These are phyloP conservation scores for Cheilosia variabilis DNA, from an alignment of 2,888 invertebrate genomes.

Conservation along the genomic window DNA sequence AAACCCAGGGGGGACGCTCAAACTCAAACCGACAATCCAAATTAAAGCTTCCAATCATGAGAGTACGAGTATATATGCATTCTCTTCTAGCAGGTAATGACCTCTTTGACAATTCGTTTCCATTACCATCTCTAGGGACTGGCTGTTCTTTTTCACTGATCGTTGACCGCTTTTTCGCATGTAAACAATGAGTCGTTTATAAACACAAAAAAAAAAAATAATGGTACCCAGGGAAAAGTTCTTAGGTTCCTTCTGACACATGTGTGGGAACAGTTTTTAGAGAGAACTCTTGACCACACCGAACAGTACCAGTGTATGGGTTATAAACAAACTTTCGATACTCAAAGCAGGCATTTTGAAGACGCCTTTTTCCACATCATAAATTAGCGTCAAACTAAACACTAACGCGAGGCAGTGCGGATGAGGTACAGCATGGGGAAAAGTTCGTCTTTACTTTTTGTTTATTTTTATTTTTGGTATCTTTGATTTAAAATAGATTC, in stretches of 20 bases:
- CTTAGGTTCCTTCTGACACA: constrained; percentile 4
- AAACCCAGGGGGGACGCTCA: no score
- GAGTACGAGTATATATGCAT: constrained; percentile 6
- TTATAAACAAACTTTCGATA: constrained; percentile 33
- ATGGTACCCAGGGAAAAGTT: background rate
- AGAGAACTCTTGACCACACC: constrained; percentile 47
- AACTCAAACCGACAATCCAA: constrained; percentile 35
- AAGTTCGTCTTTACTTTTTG: background rate
- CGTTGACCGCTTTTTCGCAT: constrained; percentile 29
- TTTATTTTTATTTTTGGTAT: constrained; percentile 1
- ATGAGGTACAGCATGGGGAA: background rate
- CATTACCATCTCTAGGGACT: background rate
- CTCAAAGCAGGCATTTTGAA: background rate
- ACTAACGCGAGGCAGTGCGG: background rate
- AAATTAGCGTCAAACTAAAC: constrained; percentile 52
- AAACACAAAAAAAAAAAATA: background rate
- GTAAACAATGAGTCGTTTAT: constrained; percentile 62
- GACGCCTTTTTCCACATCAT: constrained; percentile 26
- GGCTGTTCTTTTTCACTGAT: no score
- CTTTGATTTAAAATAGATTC: constrained; percentile 3
- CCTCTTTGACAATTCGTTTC: constrained; percentile 46
- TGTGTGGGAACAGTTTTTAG: constrained; percentile 1
- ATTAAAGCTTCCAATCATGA: constrained; percentile 45
- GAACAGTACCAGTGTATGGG: background rate
- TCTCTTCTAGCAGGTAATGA: constrained; percentile 48